A percentile compares a stretch with the other conserved stretches of the same genome.
Conservation (phyloP, 2,797 vertebrate genomes). For the Lagocephalus sceleratus region DNA sequence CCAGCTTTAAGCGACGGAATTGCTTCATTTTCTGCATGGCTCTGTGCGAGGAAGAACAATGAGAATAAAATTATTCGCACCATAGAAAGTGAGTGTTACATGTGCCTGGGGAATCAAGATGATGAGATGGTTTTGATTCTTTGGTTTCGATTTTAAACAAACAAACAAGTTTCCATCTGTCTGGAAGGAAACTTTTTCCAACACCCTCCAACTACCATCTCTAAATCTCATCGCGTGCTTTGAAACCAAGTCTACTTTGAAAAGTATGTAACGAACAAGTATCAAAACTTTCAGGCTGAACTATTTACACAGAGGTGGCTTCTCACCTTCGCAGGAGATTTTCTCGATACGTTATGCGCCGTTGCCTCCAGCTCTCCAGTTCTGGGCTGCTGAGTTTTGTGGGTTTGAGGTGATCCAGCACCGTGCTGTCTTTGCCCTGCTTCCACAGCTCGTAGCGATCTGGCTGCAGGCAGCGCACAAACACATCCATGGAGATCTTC, state of each 20-base stretch:
- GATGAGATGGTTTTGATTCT: too few relatives aligned
- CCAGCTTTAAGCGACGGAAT: constrained; percentile 86
- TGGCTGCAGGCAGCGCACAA: constrained; percentile 92
- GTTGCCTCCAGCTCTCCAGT: constrained; percentile 87
- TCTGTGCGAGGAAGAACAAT: constrained; percentile 58
- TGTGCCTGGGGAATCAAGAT: too few relatives aligned
- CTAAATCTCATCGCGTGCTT: too few relatives aligned
- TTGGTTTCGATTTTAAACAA: too few relatives aligned
- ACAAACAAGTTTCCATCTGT: too few relatives aligned
- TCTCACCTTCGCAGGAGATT: constrained; percentile 86
- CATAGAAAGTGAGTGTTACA: too few relatives aligned
- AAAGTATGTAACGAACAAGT: neutral
- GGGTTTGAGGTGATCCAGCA: constrained; percentile 90
- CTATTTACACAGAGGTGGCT: too few relatives aligned
- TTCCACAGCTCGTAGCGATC: constrained; percentile 95
- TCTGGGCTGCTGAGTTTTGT: constrained; percentile 85
- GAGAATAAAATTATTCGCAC: neutral
- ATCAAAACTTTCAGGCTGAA: too few relatives aligned
- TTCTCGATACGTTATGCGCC: constrained; percentile 76
- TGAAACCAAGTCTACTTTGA: neutral
- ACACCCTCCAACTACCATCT: too few relatives aligned
- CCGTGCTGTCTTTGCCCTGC: constrained; percentile 85
- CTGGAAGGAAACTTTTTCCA: too few relatives aligned
- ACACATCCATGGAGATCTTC: constrained; percentile 99
- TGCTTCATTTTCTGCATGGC: constrained; percentile 88